Evolutionary conservation across 2,797 vertebrate genomes (phyloP).

Genomic region (Hylomyscus alleni): DNA sequence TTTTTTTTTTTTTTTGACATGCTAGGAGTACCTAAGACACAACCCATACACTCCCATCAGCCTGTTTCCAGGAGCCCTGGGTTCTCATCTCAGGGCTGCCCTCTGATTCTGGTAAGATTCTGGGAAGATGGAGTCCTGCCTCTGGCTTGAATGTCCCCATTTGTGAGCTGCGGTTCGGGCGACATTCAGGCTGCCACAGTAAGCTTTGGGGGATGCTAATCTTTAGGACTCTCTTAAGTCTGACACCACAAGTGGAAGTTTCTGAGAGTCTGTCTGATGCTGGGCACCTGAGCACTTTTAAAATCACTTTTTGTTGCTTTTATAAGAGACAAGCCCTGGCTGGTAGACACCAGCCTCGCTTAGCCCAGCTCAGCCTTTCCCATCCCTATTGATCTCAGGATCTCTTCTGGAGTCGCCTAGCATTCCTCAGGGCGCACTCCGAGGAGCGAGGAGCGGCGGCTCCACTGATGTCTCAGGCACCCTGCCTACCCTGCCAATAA

Average conservation of each 20-base stretch:
- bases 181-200: neutral
- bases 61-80: neutral
- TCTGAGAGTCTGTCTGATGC: neutral
- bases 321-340: neutral
- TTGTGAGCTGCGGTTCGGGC: neutral
- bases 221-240: neutral
- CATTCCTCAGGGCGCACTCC: neutral
- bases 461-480: slow-evolving; percentile 17
- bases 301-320: neutral
- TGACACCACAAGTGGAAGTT: neutral
- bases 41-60: neutral
- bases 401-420: neutral
- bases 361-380: neutral
- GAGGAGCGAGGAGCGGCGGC: neutral
- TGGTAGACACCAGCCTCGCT: neutral
- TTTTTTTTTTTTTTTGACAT: neutral
- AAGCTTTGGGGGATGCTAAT: neutral
- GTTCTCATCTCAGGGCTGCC: neutral
- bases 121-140: neutral
- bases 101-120: neutral
- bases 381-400: neutral
- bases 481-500: neutral
- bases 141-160: neutral
- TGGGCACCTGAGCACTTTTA: neutral
- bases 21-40: neutral